Conservation (phyloP, 2,888 invertebrate species). For the Hybos culiciformis region DNA sequence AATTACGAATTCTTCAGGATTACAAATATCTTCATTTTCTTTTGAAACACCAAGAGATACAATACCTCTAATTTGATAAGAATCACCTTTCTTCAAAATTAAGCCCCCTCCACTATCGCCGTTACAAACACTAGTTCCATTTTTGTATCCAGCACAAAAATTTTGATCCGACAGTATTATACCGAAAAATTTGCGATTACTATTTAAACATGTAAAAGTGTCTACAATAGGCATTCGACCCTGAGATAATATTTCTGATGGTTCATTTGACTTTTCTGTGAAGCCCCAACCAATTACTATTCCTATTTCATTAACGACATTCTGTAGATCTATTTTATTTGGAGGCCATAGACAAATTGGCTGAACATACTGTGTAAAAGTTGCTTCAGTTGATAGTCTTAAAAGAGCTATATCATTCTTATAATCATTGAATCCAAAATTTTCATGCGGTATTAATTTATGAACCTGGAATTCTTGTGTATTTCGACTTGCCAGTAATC, state of each 20-base stretch:
- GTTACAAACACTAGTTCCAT: conserved; percentile 37
- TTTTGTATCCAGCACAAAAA: conserved; percentile 15
- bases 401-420: conserved; percentile 30
- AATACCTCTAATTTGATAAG: conserved; percentile 13
- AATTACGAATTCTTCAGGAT: conserved; percentile 35
- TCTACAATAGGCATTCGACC: conserved; percentile 26
- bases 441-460: conserved; percentile 7
- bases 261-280: conserved; percentile 21
- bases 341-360: conserved; percentile 32
- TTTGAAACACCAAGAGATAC: conserved; percentile 14
- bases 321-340: conserved; percentile 11
- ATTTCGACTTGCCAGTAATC: conserved; percentile 26
- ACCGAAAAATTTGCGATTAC: conserved; percentile 13
- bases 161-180: conserved; percentile 8
- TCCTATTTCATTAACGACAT: conserved; percentile 12
- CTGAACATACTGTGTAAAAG: conserved; percentile 28
- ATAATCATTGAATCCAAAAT: conserved; percentile 3
- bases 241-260: conserved; percentile 22
- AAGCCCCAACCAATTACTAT: conserved; percentile 34
- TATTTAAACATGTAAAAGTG: conserved; percentile 22
- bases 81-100: conserved; percentile 19
- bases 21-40: conserved; percentile 29
- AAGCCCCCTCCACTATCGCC: conserved; percentile 42
- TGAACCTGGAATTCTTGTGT: conserved; percentile 23
- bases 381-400: conserved; percentile 25